phyloP scores from a whole-genome alignment of 2,113 vertebrate species.

The Cyanocitta stelleri region DNA sequence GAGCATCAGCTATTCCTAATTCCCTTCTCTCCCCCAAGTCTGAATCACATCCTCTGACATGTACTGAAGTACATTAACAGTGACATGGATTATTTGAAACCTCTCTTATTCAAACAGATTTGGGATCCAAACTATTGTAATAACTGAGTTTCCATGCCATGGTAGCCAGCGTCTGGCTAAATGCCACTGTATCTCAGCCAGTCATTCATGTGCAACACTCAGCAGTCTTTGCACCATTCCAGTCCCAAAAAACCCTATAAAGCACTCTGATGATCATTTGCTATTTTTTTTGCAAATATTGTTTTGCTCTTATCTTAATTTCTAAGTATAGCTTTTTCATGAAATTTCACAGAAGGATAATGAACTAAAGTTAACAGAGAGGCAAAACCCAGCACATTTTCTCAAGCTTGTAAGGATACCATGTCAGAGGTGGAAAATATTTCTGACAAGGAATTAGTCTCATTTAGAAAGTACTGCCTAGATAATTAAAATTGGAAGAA shows the following conservation, averaged over 20 bases:
- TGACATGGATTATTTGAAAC: conserved; percentile 16
- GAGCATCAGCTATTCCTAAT: conserved; percentile 35
- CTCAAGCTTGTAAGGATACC: background rate
- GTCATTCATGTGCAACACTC: background rate
- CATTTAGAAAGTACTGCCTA: background rate
- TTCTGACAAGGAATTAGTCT: background rate
- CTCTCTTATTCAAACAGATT: conserved; percentile 35
- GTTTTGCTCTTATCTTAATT: background rate
- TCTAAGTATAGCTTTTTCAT: background rate
- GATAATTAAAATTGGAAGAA: conserved; percentile 1
- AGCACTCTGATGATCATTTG: background rate
- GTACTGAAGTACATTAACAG: conserved; percentile 37
- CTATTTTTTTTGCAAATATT: background rate
- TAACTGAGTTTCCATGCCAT: background rate
- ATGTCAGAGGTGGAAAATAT: background rate
- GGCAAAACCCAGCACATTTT: background rate
- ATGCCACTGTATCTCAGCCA: conserved; percentile 10
- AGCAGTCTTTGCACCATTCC: background rate
- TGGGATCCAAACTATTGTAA: background rate
- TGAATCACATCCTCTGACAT: conserved; percentile 54
- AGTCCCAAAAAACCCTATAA: background rate
- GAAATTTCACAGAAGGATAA: background rate
- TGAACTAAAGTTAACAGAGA: background rate
- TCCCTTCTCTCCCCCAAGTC: conserved; percentile 3
- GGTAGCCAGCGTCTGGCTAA: conserved; percentile 1